These are phyloP conservation scores for Plutomurus gul DNA, from an alignment of 1,140 invertebrate genomes.

Conservation along the genomic window DNA sequence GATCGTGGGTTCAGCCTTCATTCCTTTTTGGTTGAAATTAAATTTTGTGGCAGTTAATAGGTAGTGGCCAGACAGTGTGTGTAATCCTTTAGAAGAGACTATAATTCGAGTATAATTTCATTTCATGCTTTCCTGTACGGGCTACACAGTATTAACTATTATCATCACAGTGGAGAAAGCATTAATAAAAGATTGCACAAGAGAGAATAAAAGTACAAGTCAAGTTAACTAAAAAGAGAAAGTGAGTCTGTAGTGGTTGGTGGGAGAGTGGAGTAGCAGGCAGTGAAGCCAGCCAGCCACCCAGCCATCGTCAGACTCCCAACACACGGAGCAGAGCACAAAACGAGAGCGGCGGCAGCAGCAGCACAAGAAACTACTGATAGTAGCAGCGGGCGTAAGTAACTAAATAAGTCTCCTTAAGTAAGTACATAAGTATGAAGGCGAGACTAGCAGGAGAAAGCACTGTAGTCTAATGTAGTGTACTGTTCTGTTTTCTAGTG, in stretches of 20 bases:
- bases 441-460: not conserved
- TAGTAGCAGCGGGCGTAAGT: no score
- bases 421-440: not conserved
- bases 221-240: constrained; percentile 25
- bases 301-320: not conserved
- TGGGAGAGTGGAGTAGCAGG: not conserved
- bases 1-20: no score
- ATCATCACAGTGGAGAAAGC: constrained; percentile 8
- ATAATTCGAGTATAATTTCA: constrained; percentile 19
- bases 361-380: no score
- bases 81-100: constrained; percentile 13
- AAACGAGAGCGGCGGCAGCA: not conserved
- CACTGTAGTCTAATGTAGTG: not conserved
- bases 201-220: constrained; percentile 24
- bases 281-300: not conserved
- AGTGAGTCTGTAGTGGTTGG: not conserved
- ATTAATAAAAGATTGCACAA: constrained; percentile 30
- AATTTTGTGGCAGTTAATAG: constrained; percentile 21
- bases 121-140: constrained; percentile 2
- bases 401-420: constrained; percentile 29
- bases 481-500: not conserved
- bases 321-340: not conserved
- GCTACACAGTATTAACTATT: constrained; percentile 22
- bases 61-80: constrained; percentile 7
- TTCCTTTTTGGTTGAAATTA: not conserved